Conservation (phyloP, 2,797 vertebrate genomes). For the Oryzias sinensis region DNA sequence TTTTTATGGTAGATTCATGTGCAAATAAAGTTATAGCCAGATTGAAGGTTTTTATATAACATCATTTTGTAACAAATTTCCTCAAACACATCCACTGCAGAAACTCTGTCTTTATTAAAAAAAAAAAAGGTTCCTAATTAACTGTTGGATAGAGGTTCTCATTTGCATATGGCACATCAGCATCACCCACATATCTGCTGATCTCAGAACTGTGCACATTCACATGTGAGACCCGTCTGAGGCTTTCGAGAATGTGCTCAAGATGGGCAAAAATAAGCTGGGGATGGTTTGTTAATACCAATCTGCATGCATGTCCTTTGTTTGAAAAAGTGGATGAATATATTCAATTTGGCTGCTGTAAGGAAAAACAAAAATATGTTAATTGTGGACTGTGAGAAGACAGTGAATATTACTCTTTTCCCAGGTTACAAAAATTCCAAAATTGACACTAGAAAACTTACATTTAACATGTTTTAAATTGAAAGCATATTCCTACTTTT, state of each 20-base stretch:
- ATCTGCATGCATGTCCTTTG: slow-evolving; percentile 33
- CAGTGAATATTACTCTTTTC: slow-evolving; percentile 11
- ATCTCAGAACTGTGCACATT: slow-evolving; percentile 41
- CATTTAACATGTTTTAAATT: not conserved
- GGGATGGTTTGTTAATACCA: slow-evolving; percentile 40
- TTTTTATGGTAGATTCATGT: not conserved
- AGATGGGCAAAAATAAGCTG: slow-evolving; percentile 52
- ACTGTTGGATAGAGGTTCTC: slow-evolving; percentile 10
- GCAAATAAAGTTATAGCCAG: not conserved
- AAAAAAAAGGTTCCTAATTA: slow-evolving; percentile 19
- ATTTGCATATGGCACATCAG: slow-evolving; percentile 15
- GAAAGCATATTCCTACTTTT: slow-evolving; percentile 19
- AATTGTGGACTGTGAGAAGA: not conserved
- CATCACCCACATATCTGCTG: slow-evolving; percentile 31
- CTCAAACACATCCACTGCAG: slow-evolving; percentile 7
- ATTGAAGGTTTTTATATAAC: not conserved
- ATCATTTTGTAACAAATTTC: not conserved
- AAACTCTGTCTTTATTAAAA: slow-evolving; percentile 3
- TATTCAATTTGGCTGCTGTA: slow-evolving; percentile 18
- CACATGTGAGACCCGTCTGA: slow-evolving; percentile 46
- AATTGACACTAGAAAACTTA: slow-evolving; percentile 11
- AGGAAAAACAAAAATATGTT: slow-evolving; percentile 7
- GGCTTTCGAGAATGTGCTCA: slow-evolving; percentile 38
- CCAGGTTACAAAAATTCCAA: slow-evolving; percentile 12
- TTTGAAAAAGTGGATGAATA: slow-evolving; percentile 34